A percentile compares a stretch with the other conserved stretches of the same genome.
These are phyloP conservation scores for Caenorhabditis japonica DNA, from an alignment of 2,888 invertebrate genomes.

Conservation along the genomic window DNA sequence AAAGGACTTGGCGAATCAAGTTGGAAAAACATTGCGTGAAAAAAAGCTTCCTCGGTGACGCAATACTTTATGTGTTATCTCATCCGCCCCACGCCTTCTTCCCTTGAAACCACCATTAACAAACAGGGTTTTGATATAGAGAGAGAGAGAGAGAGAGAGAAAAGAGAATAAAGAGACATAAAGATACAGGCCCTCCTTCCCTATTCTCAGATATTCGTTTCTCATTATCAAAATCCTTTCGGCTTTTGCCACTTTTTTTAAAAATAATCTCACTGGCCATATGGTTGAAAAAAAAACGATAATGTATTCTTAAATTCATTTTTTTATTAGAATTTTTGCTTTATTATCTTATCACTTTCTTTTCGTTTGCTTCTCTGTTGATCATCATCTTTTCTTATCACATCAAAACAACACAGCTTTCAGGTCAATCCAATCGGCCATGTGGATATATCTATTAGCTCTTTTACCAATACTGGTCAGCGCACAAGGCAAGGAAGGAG, in stretches of 20 bases:
- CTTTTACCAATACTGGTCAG: constrained; percentile 26
- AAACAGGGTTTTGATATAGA: constrained; percentile 58
- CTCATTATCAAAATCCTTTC: constrained; percentile 50
- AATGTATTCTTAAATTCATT: background rate
- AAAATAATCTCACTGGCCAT: background rate
- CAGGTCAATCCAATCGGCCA: constrained; percentile 27
- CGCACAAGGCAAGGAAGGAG: constrained; percentile 43
- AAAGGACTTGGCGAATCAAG: constrained; percentile 35
- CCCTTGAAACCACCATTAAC: constrained; percentile 39
- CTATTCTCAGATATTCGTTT: constrained; percentile 42
- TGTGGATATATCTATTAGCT: constrained; percentile 43
- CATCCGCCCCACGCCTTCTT: constrained; percentile 30
- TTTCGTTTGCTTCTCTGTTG: too few species aligned
- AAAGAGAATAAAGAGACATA: constrained; percentile 21
- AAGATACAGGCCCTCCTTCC: constrained; percentile 21
- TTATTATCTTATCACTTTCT: too few species aligned
- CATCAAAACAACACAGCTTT: constrained; percentile 15
- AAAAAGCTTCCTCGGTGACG: constrained; percentile 44
- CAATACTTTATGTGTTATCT: constrained; percentile 53
- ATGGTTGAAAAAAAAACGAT: background rate
- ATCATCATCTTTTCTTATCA: constrained; percentile 18
- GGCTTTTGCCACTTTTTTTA: background rate
- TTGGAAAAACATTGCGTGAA: constrained; percentile 49
- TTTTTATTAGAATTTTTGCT: constrained; percentile 6
- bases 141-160: constrained; percentile 3